phyloP scores from a whole-genome alignment of 1,140 invertebrate species.

The Drosophila quadrilineata region DNA sequence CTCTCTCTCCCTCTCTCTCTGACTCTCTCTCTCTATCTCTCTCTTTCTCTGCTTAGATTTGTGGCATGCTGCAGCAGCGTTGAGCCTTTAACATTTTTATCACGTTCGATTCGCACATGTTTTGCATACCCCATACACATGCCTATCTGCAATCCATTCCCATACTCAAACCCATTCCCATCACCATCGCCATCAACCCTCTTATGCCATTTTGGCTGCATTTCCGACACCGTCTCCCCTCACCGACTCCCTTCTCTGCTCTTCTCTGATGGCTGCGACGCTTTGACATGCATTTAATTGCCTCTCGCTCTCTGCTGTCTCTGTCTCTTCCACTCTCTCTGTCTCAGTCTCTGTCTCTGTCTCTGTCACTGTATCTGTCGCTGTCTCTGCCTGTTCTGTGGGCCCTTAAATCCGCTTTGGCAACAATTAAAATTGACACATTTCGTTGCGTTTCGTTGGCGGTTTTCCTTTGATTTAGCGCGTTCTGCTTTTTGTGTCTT shows the following conservation, averaged over 20 bases:
- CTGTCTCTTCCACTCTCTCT: background rate
- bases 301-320: constrained; percentile 42
- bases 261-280: constrained; percentile 63
- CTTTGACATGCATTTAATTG: constrained; percentile 81
- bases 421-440: constrained; percentile 80
- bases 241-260: too few species aligned
- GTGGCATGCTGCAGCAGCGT: constrained; percentile 15
- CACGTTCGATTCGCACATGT: constrained; percentile 81
- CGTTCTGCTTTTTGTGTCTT: too few species aligned
- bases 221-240: constrained; percentile 29
- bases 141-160: constrained; percentile 13
- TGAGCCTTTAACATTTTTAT: constrained; percentile 75
- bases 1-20: background rate
- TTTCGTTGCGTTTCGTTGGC: constrained; percentile 68
- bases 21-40: background rate
- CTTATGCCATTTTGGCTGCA: constrained; percentile 21
- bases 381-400: constrained; percentile 20
- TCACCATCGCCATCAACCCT: background rate
- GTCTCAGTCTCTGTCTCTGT: background rate
- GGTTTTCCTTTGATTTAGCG: constrained; percentile 46
- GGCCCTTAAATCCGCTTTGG: constrained; percentile 70
- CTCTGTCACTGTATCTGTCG: background rate
- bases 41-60: constrained; percentile 14
- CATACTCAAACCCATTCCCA: constrained; percentile 8
- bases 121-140: constrained; percentile 66